Evolutionary conservation across 2,888 invertebrate genomes (phyloP).

Genomic region (Tiliacea citrago): DNA sequence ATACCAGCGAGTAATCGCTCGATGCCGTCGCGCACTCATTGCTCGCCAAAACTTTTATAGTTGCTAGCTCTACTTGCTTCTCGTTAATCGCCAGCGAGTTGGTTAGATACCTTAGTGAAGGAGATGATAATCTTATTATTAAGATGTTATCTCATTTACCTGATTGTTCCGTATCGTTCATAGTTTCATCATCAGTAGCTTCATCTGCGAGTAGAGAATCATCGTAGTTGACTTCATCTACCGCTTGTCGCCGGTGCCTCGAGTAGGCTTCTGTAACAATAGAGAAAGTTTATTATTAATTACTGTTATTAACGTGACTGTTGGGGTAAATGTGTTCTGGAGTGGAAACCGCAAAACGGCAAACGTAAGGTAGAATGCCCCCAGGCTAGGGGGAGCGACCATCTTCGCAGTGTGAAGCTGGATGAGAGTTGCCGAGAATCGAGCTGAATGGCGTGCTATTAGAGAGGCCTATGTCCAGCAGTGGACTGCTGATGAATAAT

Average conservation of each 20-base stretch:
- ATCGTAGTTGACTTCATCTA: slow-evolving; percentile 71
- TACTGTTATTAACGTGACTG: not conserved
- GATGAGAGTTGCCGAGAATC: not conserved
- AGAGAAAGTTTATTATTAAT: not conserved
- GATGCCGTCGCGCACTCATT: no score
- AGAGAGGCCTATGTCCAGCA: no score
- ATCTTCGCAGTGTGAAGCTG: not conserved
- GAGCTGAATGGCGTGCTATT: no score
- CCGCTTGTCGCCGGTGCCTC: slow-evolving; percentile 73
- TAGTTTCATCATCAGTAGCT: slow-evolving; percentile 70
- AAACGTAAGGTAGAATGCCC: not conserved
- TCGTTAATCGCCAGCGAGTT: no score
- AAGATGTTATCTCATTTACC: slow-evolving; percentile 57
- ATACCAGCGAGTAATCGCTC: no score
- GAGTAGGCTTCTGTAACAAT: slow-evolving; percentile 82
- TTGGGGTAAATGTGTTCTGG: not conserved
- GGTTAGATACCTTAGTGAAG: not conserved
- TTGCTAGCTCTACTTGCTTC: no score
- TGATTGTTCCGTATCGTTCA: slow-evolving; percentile 77
- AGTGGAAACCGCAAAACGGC: not conserved
- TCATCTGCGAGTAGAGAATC: slow-evolving; percentile 75
- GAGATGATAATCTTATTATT: not conserved
- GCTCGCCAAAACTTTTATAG: no score
- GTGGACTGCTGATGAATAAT: not conserved
- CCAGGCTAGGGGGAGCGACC: not conserved